Evolutionary conservation across 2,888 invertebrate genomes (phyloP).

Genomic region (Perizoma flavofasciatum): DNA sequence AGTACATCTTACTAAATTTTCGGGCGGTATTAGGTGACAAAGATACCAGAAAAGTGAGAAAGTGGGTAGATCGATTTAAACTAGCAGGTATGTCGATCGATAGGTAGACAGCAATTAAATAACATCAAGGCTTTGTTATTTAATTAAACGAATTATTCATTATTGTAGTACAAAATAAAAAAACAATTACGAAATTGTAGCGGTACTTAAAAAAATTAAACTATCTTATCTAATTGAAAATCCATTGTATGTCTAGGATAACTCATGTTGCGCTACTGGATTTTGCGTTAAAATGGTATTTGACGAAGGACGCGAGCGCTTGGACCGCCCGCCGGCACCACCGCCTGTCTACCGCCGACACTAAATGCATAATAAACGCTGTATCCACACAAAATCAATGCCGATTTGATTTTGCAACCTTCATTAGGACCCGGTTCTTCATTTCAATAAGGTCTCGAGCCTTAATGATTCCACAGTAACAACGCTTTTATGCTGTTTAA

Average conservation of each 20-base stretch:
- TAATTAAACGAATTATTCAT: no score
- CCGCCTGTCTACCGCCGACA: slow-evolving; percentile 57
- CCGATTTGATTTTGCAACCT: slow-evolving; percentile 80
- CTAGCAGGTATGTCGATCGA: no score
- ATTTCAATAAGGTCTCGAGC: slow-evolving; percentile 76
- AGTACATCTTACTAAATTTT: no score
- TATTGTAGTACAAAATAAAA: no score
- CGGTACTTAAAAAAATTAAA: no score
- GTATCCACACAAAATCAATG: slow-evolving; percentile 74
- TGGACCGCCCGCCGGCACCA: slow-evolving; percentile 39
- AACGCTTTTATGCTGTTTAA: slow-evolving; percentile 74
- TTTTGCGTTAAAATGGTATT: slow-evolving; percentile 19
- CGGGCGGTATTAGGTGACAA: no score
- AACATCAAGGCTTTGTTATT: no score
- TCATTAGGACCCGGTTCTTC: slow-evolving; percentile 81
- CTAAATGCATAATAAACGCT: slow-evolving; percentile 73
- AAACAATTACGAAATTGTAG: no score
- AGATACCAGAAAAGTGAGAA: no score
- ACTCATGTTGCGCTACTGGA: slow-evolving; percentile 7
- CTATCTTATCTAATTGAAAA: no score
- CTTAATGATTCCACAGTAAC: slow-evolving; percentile 78
- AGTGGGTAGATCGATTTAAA: no score
- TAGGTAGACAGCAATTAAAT: no score
- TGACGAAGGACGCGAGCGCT: slow-evolving; percentile 37
- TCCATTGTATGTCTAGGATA: not conserved